These are phyloP conservation scores for Tetrao urogallus DNA, from an alignment of 2,113 vertebrate species.

Conservation along the genomic window DNA sequence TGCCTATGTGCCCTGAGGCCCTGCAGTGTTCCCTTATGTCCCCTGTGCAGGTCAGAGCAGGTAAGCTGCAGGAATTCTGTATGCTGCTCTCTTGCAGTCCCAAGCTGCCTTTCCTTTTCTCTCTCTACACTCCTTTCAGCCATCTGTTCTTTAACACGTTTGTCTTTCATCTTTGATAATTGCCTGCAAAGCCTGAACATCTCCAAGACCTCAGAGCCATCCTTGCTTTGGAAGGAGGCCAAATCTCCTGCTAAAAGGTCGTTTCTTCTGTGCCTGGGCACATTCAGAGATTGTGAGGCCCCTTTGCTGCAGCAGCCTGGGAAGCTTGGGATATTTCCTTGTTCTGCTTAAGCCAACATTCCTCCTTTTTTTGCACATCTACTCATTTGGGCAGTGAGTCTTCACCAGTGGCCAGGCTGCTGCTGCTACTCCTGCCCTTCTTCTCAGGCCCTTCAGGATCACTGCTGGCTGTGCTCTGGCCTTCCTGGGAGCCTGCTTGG, in stretches of 20 bases:
- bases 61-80: background rate
- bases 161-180: background rate
- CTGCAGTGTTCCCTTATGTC: background rate
- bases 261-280: background rate
- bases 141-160: background rate
- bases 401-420: background rate
- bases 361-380: background rate
- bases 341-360: background rate
- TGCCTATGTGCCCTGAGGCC: fast-evolving
- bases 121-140: background rate
- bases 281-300: fast-evolving
- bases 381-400: background rate
- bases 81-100: background rate
- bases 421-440: background rate
- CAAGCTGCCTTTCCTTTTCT: fast-evolving
- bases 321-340: background rate
- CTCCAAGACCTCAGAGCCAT: background rate
- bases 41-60: background rate
- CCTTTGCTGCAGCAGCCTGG: background rate
- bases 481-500: fast-evolving
- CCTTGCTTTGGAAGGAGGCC: background rate
- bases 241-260: background rate
- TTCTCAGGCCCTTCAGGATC: too few relatives aligned
- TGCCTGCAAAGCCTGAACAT: background rate
- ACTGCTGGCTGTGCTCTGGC: background rate